phyloP scores from a whole-genome alignment of 2,888 invertebrate species.

The Nephrotoma guestfalica region DNA sequence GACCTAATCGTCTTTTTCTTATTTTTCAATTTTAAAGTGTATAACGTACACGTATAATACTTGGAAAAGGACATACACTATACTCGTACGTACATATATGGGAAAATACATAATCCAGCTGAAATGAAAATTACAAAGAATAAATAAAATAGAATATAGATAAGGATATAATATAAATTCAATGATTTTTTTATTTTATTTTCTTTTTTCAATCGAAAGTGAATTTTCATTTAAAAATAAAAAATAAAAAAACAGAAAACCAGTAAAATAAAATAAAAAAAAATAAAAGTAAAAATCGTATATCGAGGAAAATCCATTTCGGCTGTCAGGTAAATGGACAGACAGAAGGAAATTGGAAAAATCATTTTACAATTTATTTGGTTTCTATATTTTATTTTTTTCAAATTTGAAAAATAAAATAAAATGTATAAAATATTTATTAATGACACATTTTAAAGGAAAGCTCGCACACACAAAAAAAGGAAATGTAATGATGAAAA shows the following conservation, averaged over 20 bases:
- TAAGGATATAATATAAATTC: conserved; percentile 1
- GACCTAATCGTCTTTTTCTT: neutral
- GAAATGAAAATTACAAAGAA: neutral
- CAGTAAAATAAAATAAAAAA: neutral
- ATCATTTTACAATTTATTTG: neutral
- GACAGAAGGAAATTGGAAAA: conserved; percentile 4
- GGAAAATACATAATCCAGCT: neutral
- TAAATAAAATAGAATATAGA: conserved; percentile 1
- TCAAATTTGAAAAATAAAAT: neutral
- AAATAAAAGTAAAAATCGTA: neutral
- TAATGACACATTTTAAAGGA: neutral
- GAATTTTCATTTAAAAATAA: neutral
- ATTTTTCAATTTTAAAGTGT: neutral
- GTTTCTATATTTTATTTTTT: neutral
- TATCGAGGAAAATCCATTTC: neutral
- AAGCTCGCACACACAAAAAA: neutral
- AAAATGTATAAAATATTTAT: neutral
- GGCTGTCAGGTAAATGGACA: conserved; percentile 5
- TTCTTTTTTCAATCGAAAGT: neutral
- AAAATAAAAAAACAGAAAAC: neutral
- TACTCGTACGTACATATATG: neutral
- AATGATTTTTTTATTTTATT: neutral
- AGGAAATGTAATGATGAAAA: neutral
- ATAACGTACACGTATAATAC: neutral
- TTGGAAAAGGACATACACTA: conserved; percentile 1